Conservation (phyloP, 1,140 invertebrate species). For the Choristoneura fumiferana region DNA sequence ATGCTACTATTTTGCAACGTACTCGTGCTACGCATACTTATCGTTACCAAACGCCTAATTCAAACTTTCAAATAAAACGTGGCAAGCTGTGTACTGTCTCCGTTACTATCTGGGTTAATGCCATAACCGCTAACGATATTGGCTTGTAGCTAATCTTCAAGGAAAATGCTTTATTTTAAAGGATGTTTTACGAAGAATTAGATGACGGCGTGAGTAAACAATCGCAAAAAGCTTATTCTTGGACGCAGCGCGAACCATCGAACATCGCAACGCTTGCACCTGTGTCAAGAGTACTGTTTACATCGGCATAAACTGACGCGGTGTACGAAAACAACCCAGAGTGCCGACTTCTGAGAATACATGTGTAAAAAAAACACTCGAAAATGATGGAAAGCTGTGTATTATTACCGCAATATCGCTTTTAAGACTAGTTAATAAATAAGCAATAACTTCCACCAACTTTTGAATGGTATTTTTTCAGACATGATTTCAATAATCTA, state of each 20-base stretch:
- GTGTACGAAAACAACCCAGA: not conserved
- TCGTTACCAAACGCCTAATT: conserved; percentile 13
- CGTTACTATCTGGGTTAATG: conserved; percentile 26
- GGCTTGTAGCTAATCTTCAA: not conserved
- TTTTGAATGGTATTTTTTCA: no score
- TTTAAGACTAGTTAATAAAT: no score
- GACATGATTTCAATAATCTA: no score
- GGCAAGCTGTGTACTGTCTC: conserved; percentile 14
- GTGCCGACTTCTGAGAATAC: no score
- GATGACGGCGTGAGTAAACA: conserved; percentile 21
- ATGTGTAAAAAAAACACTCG: no score
- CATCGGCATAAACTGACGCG: conserved; percentile 20
- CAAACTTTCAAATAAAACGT: conserved; percentile 18
- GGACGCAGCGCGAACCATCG: conserved; percentile 25
- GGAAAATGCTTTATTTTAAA: not conserved
- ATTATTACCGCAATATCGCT: no score
- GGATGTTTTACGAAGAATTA: not conserved
- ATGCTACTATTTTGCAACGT: conserved; percentile 18
- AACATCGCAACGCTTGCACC: conserved; percentile 50
- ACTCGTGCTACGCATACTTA: conserved; percentile 18
- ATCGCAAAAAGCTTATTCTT: conserved; percentile 27
- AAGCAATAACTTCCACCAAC: no score
- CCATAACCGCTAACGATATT: conserved; percentile 24
- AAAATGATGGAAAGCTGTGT: no score
- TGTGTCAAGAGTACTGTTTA: conserved; percentile 54